Evolutionary conservation across 2,113 vertebrate genomes (phyloP).

Genomic region (Leptobrachium leishanense): DNA sequence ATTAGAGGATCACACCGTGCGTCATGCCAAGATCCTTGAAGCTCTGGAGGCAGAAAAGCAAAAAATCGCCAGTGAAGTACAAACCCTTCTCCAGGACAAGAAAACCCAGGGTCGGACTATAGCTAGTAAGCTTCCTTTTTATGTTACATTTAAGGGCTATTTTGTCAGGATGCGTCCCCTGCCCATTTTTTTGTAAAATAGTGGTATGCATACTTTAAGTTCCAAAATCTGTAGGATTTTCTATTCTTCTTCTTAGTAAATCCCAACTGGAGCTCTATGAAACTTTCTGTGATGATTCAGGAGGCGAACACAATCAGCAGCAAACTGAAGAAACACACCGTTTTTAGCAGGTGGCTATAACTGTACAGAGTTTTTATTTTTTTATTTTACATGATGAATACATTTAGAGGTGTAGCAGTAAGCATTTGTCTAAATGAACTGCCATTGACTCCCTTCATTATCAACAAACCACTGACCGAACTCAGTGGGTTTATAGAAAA

Average conservation of each 20-base stretch:
- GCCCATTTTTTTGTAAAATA: too few species aligned
- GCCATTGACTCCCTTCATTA: too few species aligned
- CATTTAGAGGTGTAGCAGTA: too few species aligned
- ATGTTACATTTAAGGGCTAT: too few species aligned
- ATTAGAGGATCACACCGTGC: conserved; percentile 82
- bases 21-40: conserved; percentile 83
- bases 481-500: too few species aligned
- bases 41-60: conserved; percentile 89
- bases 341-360: conserved; percentile 80
- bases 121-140: conserved; percentile 48
- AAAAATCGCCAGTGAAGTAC: conserved; percentile 84
- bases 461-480: too few species aligned
- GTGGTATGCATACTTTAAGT: too few species aligned
- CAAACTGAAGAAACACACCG: conserved; percentile 74
- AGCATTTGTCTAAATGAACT: too few species aligned
- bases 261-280: conserved; percentile 87
- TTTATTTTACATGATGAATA: too few species aligned
- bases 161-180: too few species aligned
- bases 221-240: background rate
- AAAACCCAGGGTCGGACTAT: conserved; percentile 51
- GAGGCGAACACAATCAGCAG: conserved; percentile 89
- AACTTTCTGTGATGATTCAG: conserved; percentile 90
- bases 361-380: too few species aligned
- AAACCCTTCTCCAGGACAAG: conserved; percentile 74
- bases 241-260: conserved; percentile 58